phyloP scores from a whole-genome alignment of 2,113 vertebrate species.

The Anser brachyrhynchus region DNA sequence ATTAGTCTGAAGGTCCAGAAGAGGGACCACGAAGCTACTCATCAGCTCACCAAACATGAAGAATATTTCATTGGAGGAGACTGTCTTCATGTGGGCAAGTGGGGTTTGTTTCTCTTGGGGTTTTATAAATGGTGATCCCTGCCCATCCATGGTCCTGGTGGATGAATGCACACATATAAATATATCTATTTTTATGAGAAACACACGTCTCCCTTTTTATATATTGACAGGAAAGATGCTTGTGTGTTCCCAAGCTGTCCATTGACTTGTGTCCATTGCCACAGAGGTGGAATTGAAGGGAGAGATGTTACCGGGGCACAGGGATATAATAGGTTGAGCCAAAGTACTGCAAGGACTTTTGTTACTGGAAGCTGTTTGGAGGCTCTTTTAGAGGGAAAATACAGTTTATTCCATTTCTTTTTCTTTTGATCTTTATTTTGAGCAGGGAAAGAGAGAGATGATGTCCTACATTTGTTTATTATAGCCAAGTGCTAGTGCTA shows the following conservation, averaged over 20 bases:
- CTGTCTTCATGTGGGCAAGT: neutral
- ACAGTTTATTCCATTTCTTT: neutral
- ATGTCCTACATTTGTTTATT: neutral
- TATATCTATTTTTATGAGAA: neutral
- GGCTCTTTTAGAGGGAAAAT: neutral
- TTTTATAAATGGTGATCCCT: neutral
- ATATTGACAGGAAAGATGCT: neutral
- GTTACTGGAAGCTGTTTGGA: neutral
- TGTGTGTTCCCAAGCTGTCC: neutral
- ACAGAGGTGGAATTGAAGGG: neutral
- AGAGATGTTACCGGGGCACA: neutral
- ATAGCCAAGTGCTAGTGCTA: neutral
- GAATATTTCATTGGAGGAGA: neutral
- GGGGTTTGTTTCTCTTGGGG: neutral
- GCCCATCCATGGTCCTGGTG: neutral
- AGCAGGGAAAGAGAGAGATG: neutral
- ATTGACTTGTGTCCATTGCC: neutral
- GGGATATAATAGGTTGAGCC: neutral
- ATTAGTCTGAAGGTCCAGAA: neutral
- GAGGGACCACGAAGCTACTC: neutral
- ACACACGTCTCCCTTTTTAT: rapidly evolving
- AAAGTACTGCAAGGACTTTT: neutral
- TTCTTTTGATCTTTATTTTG: neutral
- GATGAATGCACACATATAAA: neutral
- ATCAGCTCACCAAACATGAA: neutral